phyloP scores from a whole-genome alignment of 2,797 vertebrate genomes.

The Sarcoramphus papa region DNA sequence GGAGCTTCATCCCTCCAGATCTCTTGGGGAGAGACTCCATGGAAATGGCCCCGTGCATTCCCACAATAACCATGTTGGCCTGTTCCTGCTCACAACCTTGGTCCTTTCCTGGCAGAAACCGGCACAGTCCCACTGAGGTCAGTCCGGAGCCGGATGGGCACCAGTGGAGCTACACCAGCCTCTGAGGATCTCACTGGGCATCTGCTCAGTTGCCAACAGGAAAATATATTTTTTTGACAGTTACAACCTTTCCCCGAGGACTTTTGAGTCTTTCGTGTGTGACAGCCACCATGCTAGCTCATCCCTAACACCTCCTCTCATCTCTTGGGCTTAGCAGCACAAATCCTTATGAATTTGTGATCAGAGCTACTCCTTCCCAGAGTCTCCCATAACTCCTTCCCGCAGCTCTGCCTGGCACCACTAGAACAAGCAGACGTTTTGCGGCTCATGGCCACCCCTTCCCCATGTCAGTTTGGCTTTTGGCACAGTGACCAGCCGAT shows the following conservation, averaged over 20 bases:
- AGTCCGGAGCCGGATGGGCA: background rate
- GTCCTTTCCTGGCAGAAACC: background rate
- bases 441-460: background rate
- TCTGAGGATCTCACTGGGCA: background rate
- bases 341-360: background rate
- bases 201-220: background rate
- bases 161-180: background rate
- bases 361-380: background rate
- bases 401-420: background rate
- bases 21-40: background rate
- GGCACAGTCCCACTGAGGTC: background rate
- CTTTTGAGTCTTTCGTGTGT: background rate
- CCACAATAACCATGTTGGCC: rapidly evolving
- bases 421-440: background rate
- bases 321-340: background rate
- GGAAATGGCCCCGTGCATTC: background rate
- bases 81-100: background rate
- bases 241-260: background rate
- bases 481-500: background rate
- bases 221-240: background rate
- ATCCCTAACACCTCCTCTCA: background rate
- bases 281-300: background rate
- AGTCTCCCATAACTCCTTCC: background rate
- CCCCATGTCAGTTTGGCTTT: background rate
- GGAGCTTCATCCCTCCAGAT: background rate